Base-by-base conservation (phyloP, 2,888 invertebrate species). In the Scaptomyza caliginosa region DNA sequence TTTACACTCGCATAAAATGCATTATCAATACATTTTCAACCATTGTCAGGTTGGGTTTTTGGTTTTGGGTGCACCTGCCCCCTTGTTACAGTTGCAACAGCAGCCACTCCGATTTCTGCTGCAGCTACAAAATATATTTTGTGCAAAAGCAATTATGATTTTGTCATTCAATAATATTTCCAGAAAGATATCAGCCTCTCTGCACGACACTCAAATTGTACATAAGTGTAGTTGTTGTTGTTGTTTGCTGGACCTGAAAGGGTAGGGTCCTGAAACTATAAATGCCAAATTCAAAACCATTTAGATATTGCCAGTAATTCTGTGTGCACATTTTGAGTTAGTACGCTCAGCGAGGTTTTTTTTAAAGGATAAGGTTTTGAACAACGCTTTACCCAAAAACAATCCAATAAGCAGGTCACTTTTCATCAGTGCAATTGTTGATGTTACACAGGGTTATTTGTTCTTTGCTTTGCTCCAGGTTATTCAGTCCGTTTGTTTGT, bases 111-210 rank as follows among this genome's bases (percentile, higher is more conserved):
- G 54, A 62, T 60, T 54, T 64, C 52, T 51, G 59, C 30, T 62
- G 30, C 48, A 67, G 28, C 71, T 82, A 76, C 83, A 74, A 66
- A 72, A 66, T 78, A 66, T 78, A 58, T 88, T 59, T 59, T 77
- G 88, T 74, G 69, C 62, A 87, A 84, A 84, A 82, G 88, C 88
- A 88, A 85, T 85, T 85, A 85, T 85, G 88, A 85, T 88, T 85
- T 85, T 88, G 88, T 88, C 84, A 87, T 76, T 85, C 57, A 68
- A 54, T 51, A 56, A 60, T 55, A 58, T 60, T 68, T 68, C 50
- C 55, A 16, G 28, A 85, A 73, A 82, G 87, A 85, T 82, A 87
- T 57, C 51, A 65, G 51, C 32, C 39, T 36, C 70, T 66, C 63
- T 34, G 28, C 56, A 70, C 77, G 52, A 68, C 80, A 68, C 36